Percentiles rank a stretch among this genome's conserved stretches.
Evolutionary conservation across 2,113 vertebrate species (phyloP).

Genomic region (Gopherus flavomarginatus): DNA sequence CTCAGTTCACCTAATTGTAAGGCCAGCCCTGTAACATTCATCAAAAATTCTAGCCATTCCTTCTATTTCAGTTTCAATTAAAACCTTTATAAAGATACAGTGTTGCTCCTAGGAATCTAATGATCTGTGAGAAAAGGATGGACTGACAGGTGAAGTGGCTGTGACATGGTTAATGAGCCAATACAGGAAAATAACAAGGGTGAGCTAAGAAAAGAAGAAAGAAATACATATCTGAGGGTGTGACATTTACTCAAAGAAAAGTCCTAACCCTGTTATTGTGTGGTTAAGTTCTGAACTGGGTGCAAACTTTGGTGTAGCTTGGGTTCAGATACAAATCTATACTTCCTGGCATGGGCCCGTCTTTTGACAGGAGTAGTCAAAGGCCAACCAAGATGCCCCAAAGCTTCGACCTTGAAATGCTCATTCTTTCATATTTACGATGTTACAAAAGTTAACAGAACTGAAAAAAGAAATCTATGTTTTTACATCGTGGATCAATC

Average conservation of each 20-base stretch:
- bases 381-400: accelerated
- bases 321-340: background rate
- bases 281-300: background rate
- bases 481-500: background rate
- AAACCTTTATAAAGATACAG: background rate
- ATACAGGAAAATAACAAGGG: background rate
- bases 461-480: background rate
- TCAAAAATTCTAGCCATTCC: background rate
- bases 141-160: background rate
- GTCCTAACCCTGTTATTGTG: background rate
- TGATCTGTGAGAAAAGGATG: background rate
- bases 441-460: background rate
- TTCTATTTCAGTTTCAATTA: background rate
- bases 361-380: background rate
- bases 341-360: background rate
- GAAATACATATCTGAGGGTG: background rate
- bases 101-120: background rate
- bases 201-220: background rate
- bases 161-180: background rate
- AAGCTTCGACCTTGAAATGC: background rate
- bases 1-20: no score
- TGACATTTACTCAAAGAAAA: background rate
- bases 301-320: background rate
- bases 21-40: background rate
- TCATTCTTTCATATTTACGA: background rate